Base-by-base conservation (phyloP, 2,797 vertebrate species). In the Lithobates pipiens region DNA sequence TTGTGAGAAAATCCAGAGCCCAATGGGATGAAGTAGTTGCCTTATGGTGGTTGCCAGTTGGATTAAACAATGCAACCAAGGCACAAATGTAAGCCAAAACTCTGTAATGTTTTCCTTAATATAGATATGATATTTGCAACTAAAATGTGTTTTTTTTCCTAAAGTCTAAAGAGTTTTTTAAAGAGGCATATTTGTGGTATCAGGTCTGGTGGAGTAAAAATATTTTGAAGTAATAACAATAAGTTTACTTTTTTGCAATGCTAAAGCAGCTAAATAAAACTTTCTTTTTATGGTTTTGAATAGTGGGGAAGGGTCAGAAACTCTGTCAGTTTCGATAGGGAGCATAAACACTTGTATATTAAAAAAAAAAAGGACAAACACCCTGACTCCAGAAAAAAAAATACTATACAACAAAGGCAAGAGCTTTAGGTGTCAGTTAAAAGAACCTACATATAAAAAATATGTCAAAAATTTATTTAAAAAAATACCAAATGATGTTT, bases 1-100 rank as follows among this genome's bases (percentile, higher is more conserved):
- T 76, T 61, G 5, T 46, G 21, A 34, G 68, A 54, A 54, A 80
- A 39, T 2, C 42, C 75, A 78, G 6, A 42, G 76, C 83, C 76
- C 77, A 72, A 77, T 39, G 57, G 76, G 54, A 57, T 69, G n/a
- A 29, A 69, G 63, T 25, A 78, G 77, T 32, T 69, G 32, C 42
- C 23, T 42, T 39, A 71, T 74, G 15, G 54, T 7, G 15, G 25
- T 23, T 76, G 84, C 77, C 78, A 85, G 25, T 27, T 81, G 84
- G 67, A 86, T 46, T 71, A 76, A 68, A 81, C 39, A 25, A 25
- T 46, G 27, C 54, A 79, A 74, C 46, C 65, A 71, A 79, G 36
- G 69, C 23, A 25, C 32, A 25, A 5, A 72, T 57, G n/a, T 57
- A n/a, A 57, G 63, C 50, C 70, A 69, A 44, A 81, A 67, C 21